These are phyloP conservation scores for Albula glossodonta DNA, from an alignment of 2,113 vertebrate genomes.

Conservation along the genomic window DNA sequence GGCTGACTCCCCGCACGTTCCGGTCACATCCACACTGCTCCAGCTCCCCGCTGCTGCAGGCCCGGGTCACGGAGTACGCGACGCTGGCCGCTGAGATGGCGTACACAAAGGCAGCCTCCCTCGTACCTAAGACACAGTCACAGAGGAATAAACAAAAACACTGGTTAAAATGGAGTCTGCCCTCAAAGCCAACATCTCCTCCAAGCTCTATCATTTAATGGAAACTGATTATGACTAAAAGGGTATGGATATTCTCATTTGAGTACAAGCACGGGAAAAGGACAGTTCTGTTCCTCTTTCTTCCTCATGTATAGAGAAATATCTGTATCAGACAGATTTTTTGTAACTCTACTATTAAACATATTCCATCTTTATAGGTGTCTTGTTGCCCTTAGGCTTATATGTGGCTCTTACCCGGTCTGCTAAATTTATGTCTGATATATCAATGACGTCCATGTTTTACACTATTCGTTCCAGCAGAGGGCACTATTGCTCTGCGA, in stretches of 20 bases:
- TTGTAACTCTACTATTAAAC: too few species aligned
- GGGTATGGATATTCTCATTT: too few species aligned
- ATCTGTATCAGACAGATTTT: too few species aligned
- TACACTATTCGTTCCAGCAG: neutral
- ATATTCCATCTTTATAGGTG: too few species aligned
- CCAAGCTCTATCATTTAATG: too few species aligned
- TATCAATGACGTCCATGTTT: neutral
- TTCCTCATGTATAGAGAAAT: too few species aligned
- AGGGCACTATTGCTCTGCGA: neutral
- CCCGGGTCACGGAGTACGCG: slow-evolving; percentile 93
- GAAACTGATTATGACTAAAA: too few species aligned
- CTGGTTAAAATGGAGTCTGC: neutral
- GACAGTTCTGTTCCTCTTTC: too few species aligned
- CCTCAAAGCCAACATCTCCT: neutral
- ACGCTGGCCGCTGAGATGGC: slow-evolving; percentile 97
- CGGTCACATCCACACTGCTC: slow-evolving; percentile 98
- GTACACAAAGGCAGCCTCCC: slow-evolving; percentile 96
- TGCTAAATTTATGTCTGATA: too few species aligned
- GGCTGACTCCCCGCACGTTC: slow-evolving; percentile 92
- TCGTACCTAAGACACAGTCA: slow-evolving; percentile 77
- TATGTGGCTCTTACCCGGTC: too few species aligned
- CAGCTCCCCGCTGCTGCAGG: slow-evolving; percentile 96
- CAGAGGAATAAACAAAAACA: slow-evolving; percentile 1
- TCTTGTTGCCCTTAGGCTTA: too few species aligned
- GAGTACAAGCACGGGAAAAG: too few species aligned